These are phyloP conservation scores for Chaitophorus viminalis DNA, from an alignment of 2,888 invertebrate species.

Conservation along the genomic window DNA sequence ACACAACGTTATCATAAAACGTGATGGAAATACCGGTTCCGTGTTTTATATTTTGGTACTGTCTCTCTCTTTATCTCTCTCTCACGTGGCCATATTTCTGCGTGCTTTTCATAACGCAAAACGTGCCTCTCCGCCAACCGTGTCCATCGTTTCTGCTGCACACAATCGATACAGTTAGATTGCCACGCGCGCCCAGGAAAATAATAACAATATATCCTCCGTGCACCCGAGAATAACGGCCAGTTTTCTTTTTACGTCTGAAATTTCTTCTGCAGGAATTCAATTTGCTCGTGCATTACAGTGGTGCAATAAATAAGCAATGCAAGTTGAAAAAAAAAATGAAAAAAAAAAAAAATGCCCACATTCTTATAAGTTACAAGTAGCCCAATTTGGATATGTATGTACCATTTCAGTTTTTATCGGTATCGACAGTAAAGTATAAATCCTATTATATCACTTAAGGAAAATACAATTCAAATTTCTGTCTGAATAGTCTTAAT, in stretches of 20 bases:
- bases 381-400: no score
- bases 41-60: conserved; percentile 17
- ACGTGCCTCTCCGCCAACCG: not conserved
- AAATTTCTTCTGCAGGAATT: conserved; percentile 10
- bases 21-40: conserved; percentile 47
- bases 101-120: not conserved
- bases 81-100: not conserved
- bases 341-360: not conserved
- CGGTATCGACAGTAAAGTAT: not conserved
- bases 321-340: not conserved
- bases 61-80: not conserved
- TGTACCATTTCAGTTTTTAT: no score
- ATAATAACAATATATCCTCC: conserved; percentile 3
- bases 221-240: not conserved
- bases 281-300: not conserved
- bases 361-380: no score
- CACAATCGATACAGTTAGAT: not conserved
- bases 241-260: not conserved
- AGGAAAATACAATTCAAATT: no score
- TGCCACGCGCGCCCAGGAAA: not conserved
- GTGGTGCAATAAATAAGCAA: not conserved
- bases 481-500: no score
- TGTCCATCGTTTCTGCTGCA: not conserved
- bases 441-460: no score
- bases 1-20: conserved; percentile 44